Conservation (phyloP, 2,113 vertebrate genomes). For the Pholis gunnellus region DNA sequence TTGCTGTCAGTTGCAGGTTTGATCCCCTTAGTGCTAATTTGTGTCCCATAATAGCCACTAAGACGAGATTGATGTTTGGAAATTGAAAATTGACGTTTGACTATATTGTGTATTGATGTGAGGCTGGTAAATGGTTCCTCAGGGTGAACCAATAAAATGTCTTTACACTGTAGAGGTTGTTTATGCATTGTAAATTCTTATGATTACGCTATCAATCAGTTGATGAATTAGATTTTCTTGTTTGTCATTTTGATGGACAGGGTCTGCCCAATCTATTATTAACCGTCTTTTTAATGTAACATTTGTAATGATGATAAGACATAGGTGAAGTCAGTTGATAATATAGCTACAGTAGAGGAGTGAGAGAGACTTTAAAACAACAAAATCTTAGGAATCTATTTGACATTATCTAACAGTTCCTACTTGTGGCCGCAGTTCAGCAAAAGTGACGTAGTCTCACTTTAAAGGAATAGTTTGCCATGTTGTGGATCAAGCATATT, state of each 20-base stretch:
- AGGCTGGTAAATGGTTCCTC: background rate
- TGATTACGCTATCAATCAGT: background rate
- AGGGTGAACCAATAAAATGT: background rate
- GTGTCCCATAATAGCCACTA: background rate
- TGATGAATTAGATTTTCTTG: background rate
- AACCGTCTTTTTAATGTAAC: background rate
- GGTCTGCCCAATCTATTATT: background rate
- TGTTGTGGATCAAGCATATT: background rate
- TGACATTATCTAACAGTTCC: background rate
- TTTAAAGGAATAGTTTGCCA: background rate
- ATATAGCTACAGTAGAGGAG: background rate
- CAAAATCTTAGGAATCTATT: no score
- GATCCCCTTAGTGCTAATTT: conserved; percentile 1
- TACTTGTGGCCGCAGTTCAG: background rate
- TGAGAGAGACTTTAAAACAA: no score
- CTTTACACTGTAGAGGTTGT: background rate
- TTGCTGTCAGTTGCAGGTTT: conserved; percentile 10
- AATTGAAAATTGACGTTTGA: conserved; percentile 16
- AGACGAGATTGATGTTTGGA: background rate
- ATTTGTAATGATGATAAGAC: background rate
- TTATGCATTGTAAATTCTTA: background rate
- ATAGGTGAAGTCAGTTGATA: background rate
- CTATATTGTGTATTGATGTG: background rate
- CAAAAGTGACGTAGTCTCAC: background rate
- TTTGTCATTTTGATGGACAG: background rate